These are phyloP conservation scores for Lacerta agilis DNA, from an alignment of 2,797 vertebrate genomes.

Conservation along the genomic window DNA sequence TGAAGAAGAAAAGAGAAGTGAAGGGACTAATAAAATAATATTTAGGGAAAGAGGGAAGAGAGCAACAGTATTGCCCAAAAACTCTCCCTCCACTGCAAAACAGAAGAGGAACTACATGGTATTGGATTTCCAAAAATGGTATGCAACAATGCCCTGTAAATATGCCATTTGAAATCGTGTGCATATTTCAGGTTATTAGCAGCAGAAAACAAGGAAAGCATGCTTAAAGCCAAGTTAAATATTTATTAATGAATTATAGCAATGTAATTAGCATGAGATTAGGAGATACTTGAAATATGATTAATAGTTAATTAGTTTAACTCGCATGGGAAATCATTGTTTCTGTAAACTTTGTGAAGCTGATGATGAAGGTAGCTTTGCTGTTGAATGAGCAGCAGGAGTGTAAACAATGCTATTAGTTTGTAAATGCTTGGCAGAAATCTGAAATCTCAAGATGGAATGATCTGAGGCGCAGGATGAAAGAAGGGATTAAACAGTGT, in stretches of 20 bases:
- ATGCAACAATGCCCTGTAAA: neutral
- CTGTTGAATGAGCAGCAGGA: slow-evolving; percentile 6
- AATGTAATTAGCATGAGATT: slow-evolving; percentile 65
- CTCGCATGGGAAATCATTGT: slow-evolving; percentile 54
- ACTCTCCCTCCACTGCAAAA: neutral
- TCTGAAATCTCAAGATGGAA: slow-evolving; percentile 13
- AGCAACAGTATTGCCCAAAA: neutral
- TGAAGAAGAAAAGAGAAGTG: neutral
- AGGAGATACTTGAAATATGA: slow-evolving; percentile 62
- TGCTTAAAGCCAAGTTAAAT: slow-evolving; percentile 66
- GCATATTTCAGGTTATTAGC: slow-evolving; percentile 35
- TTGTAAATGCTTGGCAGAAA: slow-evolving; percentile 15
- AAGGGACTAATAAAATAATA: neutral
- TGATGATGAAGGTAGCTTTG: slow-evolving; percentile 10
- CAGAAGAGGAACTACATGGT: neutral
- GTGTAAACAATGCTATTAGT: slow-evolving; percentile 25
- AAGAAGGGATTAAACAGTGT: neutral
- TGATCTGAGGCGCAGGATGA: neutral
- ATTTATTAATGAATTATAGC: slow-evolving; percentile 69
- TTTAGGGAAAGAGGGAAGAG: neutral
- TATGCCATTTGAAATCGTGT: slow-evolving; percentile 16
- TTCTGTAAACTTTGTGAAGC: slow-evolving; percentile 48
- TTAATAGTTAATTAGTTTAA: slow-evolving; percentile 67
- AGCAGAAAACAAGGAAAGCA: slow-evolving; percentile 49
- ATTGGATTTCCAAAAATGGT: neutral